Base-by-base conservation (phyloP, 2,113 vertebrate genomes). In the Trogon surrucura region DNA sequence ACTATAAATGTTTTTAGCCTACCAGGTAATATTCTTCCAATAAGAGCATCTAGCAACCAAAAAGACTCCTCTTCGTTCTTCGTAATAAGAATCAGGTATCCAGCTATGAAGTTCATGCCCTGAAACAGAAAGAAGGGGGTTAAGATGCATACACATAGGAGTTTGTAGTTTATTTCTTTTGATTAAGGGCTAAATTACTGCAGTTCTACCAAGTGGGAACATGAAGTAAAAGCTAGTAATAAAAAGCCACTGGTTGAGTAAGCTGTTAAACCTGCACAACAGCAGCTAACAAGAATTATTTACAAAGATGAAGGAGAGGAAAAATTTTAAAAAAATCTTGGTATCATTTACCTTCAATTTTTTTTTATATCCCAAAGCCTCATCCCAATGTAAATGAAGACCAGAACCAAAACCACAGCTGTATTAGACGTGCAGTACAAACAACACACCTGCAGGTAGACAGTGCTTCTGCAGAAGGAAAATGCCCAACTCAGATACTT, bases 41-140 rank as follows among this genome's bases (percentile, higher is more conserved):
- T 93, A 57, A 99, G 98, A 20, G 99, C 99, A 45, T 99, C 99
- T 80, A 99, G 94, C 47, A 99, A 97, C 99, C 99, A 99, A 85
- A 99, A 99, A 7, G 99, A 98, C 34, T 99, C 98, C 70, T 99
- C 99, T 91, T 99, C 99, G 16, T 98, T 98, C 96, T 98, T 99
- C 54, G 99, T 99, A 87, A 99, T 98, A 60, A 99, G 98, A 84
- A 99, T 98, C 93, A 99, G 98, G 88, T 99, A 99, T 34, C 99
- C 99, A 6, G 98, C 98, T 79, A 99, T 98, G 95, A 99, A 99
- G 96, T 99, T 99, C 99, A 99, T 99, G 27, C 99, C 99, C 99
- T 99, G 97, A 73, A 98, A 98, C 1, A 71, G 48, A 97, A 88
- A 94, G 45, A 80, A 57, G 3, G 30, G 19, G 0, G 85, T 90